Percentiles rank a stretch among this genome's conserved stretches.
Evolutionary conservation across 2,113 vertebrate genomes (phyloP).

Genomic region (Rhombomys opimus): DNA sequence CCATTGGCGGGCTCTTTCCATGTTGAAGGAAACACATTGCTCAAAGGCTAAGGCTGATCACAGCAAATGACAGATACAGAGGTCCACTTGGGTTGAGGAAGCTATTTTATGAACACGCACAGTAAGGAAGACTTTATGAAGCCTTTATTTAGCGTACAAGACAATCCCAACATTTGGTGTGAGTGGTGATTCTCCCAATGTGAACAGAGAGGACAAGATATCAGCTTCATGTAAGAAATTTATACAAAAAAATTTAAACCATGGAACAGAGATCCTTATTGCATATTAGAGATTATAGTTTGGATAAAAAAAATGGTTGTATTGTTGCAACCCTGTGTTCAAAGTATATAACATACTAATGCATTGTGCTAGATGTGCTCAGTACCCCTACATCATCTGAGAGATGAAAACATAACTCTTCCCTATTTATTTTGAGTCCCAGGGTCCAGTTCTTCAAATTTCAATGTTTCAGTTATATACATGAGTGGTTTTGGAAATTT

Average conservation of each 20-base stretch:
- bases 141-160: not conserved
- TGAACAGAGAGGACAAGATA: not conserved
- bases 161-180: fast-evolving
- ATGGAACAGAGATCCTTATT: not conserved
- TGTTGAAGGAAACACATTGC: not conserved
- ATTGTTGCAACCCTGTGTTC: not conserved
- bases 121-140: not conserved
- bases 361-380: not conserved
- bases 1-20: not conserved
- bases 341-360: not conserved
- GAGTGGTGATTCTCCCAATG: not conserved
- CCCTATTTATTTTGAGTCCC: constrained; percentile 31
- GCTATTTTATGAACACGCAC: not conserved
- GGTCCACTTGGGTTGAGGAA: fast-evolving
- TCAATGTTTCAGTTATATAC: not conserved
- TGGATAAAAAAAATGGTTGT: not conserved
- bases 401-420: not conserved
- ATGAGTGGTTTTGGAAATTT: constrained; percentile 53
- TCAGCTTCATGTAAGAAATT: not conserved
- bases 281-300: not conserved
- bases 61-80: not conserved
- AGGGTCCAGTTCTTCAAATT: not conserved
- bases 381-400: not conserved
- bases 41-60: not conserved
- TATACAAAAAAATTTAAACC: too few relatives aligned